Evolutionary conservation across 2,888 invertebrate genomes (phyloP), one percentile per base, ranked within the genome.

Genomic region (Encarsia formosa): DNA sequence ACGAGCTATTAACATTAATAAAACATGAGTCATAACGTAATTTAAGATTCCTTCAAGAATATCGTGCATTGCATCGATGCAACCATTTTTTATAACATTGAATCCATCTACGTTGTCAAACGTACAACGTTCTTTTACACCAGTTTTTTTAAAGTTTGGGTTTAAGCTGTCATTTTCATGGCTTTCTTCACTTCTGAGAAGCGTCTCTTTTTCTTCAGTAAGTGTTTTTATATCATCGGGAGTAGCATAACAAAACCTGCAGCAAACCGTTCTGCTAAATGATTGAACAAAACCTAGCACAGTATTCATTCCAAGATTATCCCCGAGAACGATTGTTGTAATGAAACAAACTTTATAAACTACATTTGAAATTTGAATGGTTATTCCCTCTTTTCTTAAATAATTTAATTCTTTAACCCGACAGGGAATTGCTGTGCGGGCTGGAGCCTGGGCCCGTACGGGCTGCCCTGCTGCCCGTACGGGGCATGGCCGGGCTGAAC

Each of bases 211-310:
- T 44, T 34, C 34, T 11, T 5, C 13, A 9, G 34, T 23, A 13
- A 29, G 22, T 34, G 9, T 19, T 3, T 23, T 41, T 9, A 16
- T 34, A 19, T 34, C 34, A 34, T 44, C n/a, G 11, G 44, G 44
- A 9, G 23, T 34, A 34, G 35, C 44, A 13, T 20, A 20, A 20
- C 44, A 44, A 20, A 44, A 15, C n/a, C 32, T 8, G 22, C 44
- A 44, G 18, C 18, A 44, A 16, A 24, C 34, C 4, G 44, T 44
- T 9, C 4, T 4, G 11, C 15, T 11, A 40, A 59, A 59, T 23
- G 49, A 41, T 34, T 56, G 57, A 2, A 46, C 43, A 23, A 57
- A 58, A 5, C 52, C 58, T 5, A 31, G 15, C 11, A 31, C 15
- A 4, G 11, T 11, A 31, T 31, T 31, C 31, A 31, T n/a, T 3